Percentiles rank a stretch among this genome's conserved stretches.
Evolutionary conservation across 2,888 invertebrate genomes (phyloP).

Genomic region (Oligia latruncula): DNA sequence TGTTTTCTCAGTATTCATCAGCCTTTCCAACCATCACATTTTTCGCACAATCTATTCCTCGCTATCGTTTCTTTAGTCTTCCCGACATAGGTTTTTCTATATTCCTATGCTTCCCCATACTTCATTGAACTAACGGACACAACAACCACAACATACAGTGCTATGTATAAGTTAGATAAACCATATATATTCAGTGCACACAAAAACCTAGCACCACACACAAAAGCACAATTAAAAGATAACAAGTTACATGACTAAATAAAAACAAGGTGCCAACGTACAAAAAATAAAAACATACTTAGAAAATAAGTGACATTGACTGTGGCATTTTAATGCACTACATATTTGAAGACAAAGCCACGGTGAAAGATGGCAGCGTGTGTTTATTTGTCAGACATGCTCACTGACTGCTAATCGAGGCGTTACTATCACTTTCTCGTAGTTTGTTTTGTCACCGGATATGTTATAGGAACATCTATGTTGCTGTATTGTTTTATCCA

Average conservation of each 20-base stretch:
- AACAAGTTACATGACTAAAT: neutral
- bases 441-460: constrained; percentile 38
- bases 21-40: neutral
- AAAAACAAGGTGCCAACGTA: neutral
- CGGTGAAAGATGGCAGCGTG: constrained; percentile 42
- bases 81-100: no score
- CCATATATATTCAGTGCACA: no score
- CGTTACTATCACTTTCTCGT: constrained; percentile 52
- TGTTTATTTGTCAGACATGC: constrained; percentile 65
- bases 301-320: neutral
- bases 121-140: constrained; percentile 1
- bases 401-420: constrained; percentile 63
- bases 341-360: constrained; percentile 54
- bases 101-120: neutral
- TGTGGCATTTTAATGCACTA: constrained; percentile 38
- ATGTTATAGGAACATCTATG: constrained; percentile 21
- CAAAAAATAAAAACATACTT: neutral
- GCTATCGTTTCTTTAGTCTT: neutral
- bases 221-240: no score
- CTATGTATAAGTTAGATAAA: neutral
- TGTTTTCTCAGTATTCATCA: neutral
- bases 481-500: neutral
- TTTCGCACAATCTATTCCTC: neutral
- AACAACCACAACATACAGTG: neutral
- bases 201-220: no score